Evolutionary conservation across 2,888 invertebrate genomes (phyloP).

Genomic region (Lomographa bimaculata): DNA sequence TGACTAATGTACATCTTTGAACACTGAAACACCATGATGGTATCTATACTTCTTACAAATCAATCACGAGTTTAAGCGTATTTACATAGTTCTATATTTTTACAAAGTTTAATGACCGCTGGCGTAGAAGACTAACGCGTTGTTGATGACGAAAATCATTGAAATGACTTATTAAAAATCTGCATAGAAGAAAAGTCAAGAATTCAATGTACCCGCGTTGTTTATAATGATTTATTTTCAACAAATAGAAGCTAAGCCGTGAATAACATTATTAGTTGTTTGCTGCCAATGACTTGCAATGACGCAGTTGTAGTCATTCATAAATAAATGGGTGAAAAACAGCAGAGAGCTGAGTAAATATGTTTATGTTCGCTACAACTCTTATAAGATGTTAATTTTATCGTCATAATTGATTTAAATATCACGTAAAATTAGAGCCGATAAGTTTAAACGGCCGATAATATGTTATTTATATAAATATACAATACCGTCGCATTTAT

Average conservation of each 20-base stretch:
- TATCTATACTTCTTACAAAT: background rate
- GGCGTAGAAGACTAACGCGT: conserved; percentile 18
- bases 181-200: conserved; percentile 12
- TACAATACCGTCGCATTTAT: too few species aligned
- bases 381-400: conserved; percentile 10
- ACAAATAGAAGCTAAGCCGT: conserved; percentile 21
- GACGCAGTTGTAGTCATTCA: conserved; percentile 44
- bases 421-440: conserved; percentile 8
- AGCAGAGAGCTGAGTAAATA: conserved; percentile 18
- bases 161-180: conserved; percentile 23
- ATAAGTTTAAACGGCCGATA: too few species aligned
- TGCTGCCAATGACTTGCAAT: conserved; percentile 38
- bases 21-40: too few species aligned
- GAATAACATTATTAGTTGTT: conserved; percentile 31
- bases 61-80: background rate
- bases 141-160: conserved; percentile 10
- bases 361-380: conserved; percentile 6
- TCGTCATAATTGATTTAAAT: conserved; percentile 11
- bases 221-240: conserved; percentile 24
- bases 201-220: conserved; percentile 21
- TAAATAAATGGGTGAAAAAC: conserved; percentile 37
- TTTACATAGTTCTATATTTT: conserved; percentile 5
- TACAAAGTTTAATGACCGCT: conserved; percentile 13
- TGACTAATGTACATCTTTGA: conserved; percentile 4
- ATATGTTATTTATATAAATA: too few species aligned